Evolutionary conservation across 1,140 invertebrate genomes (phyloP), one percentile per base, ranked within the genome.

Genomic region (Drosophila trapezifrons): DNA sequence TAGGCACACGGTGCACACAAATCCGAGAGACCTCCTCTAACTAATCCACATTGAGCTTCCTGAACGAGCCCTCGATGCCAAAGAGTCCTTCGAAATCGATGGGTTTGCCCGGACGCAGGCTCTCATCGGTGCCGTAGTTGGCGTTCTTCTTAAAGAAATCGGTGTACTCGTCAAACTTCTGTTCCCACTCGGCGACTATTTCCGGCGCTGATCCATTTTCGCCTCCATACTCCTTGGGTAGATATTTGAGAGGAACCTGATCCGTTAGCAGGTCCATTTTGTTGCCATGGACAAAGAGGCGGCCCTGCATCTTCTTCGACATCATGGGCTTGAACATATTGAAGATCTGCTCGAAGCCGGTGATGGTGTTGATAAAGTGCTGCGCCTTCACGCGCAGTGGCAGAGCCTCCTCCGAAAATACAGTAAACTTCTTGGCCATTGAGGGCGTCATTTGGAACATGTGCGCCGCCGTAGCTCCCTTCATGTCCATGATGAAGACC

Each of bases 171-270:
- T 94, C 93, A 4, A 95, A 91, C 80, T 94, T 94, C 17, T 87
- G 92, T 92, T 93, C 94, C 94, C 59, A 78, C 92, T 69, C 93
- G 69, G 64, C 92, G 91, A 94, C 90, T 7, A 86, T 91, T 56
- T 93, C 93, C 38, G 92, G 76, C 13, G 93, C 55, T 1, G 91
- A 77, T 12, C 92, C 92, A 76, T 93, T 93, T 17, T 93, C 91
- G 0, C 94, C 94, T 13, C 94, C 94, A 75, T 94, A 94, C 66
- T 95, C 94, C 63, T 91, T 87, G 0, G 94, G 94, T 10, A 95
- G 66, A 55, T 94, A 92, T 49, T 92, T 73, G 67, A 92, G 91
- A 0, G 94, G 93, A 22, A 95, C 78, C 32, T 82, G 56, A 52
- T 93, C 85, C 47, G 93, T 91, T 9, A 94, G 74, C 12, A 74